A percentile compares a stretch with the other conserved stretches of the same genome.
phyloP scores from a whole-genome alignment of 2,888 invertebrate species.

The Cheilosia variabilis region DNA sequence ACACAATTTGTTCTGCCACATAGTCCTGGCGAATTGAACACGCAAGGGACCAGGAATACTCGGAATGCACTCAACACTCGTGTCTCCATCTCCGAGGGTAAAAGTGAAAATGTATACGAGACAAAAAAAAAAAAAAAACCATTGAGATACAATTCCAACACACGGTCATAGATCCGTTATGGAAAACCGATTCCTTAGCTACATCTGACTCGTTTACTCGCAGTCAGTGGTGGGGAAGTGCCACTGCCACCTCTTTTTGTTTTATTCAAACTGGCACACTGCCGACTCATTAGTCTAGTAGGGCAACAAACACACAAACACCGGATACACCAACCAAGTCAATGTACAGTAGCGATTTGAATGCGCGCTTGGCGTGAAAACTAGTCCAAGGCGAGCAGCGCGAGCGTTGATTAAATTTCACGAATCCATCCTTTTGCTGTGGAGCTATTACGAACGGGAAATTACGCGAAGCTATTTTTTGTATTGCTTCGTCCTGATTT shows the following conservation, averaged over 20 bases:
- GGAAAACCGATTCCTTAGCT: background rate
- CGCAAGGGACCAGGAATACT: constrained; percentile 18
- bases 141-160: constrained; percentile 49
- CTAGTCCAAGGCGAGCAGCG: constrained; percentile 68
- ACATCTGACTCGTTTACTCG: constrained; percentile 32
- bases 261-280: constrained; percentile 54
- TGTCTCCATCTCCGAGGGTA: constrained; percentile 20
- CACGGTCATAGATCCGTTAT: constrained; percentile 37
- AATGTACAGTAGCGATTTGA: constrained; percentile 31
- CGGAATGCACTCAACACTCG: constrained; percentile 68
- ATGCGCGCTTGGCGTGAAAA: constrained; percentile 43
- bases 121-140: background rate
- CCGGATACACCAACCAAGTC: constrained; percentile 14
- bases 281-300: constrained; percentile 71
- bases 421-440: constrained; percentile 37
- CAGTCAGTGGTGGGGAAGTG: constrained; percentile 1
- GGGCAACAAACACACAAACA: constrained; percentile 24
- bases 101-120: constrained; percentile 7
- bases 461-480: constrained; percentile 53
- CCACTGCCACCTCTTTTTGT: constrained; percentile 25
- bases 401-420: constrained; percentile 61
- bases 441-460: constrained; percentile 38
- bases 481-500: constrained; percentile 49
- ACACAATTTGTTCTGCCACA: constrained; percentile 61
- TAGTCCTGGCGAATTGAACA: constrained; percentile 35